Base-by-base conservation (phyloP, 2,113 vertebrate species). In the Lonchura striata region DNA sequence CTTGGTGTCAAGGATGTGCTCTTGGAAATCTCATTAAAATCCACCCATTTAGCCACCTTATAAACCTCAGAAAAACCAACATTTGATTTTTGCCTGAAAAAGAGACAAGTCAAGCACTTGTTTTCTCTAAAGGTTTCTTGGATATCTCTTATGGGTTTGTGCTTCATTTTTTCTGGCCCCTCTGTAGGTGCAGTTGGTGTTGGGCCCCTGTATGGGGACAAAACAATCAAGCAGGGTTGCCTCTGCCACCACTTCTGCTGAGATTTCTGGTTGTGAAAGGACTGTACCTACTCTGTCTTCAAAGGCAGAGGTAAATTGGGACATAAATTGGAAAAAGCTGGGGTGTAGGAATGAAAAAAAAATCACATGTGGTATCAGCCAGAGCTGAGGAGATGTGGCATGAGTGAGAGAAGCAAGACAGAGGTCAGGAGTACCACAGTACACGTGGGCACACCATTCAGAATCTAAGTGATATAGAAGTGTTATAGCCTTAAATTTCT, bases 381-480 rank as follows among this genome's bases (percentile, higher is more conserved):
- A 77, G 46, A 91, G 46, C 37, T 50, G 19, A 46, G 25, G 28
- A 84, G 13, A 27, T 2, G 4, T 53, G 9, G 7, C 57, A n/a
- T 10, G 22, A 82, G 31, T 66, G 27, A 71, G 42, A 71, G 44
- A 68, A 75, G 13, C 28, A 35, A 75, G 81, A 49, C 1, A 4
- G 18, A 76, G 47, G 14, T 27, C 76, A 39, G n/a, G 23, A 71
- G 24, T 22, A 44, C 33, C 50, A 8, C 15, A 41, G 39, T 33
- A 35, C 0, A 0, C 9, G 6, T 4, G 28, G 9, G 8, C 39
- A n/a, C 41, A 18, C 65, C 14, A 54, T 41, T 75, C 25, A 46
- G n/a, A 25, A 30, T 50, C 18, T 28, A 63, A 79, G 41, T 37
- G 37, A 50, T 10, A 33, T 0, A 70, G 65, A 14, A 46, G 12